These are phyloP conservation scores for Pantherophis guttatus DNA, from an alignment of 2,113 vertebrate genomes.

Conservation along the genomic window DNA sequence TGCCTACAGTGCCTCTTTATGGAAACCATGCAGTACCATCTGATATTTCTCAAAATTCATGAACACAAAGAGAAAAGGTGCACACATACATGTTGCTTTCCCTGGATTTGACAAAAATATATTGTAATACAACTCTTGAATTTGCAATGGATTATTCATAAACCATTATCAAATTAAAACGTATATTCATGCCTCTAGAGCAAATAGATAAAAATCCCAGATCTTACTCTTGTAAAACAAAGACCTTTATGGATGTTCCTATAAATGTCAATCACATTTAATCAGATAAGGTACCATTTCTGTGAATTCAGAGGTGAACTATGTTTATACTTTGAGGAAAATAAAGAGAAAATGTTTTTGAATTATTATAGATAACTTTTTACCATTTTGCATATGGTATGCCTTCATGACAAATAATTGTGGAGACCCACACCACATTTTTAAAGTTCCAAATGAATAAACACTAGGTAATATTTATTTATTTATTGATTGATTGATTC, in stretches of 20 bases:
- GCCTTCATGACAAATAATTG: not conserved
- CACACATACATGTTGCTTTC: not conserved
- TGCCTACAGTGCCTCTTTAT: not conserved
- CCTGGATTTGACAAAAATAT: not conserved
- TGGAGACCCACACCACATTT: not conserved
- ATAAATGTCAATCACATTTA: not conserved
- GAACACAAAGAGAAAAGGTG: not conserved
- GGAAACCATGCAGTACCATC: not conserved
- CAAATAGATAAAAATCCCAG: not conserved
- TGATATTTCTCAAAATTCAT: not conserved
- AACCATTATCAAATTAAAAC: not conserved
- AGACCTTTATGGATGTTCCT: not conserved
- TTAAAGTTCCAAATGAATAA: not conserved
- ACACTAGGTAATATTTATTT: not conserved
- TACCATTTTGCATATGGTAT: not conserved
- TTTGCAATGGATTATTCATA: not conserved
- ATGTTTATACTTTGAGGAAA: not conserved
- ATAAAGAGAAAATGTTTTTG: not conserved
- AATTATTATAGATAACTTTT: not conserved
- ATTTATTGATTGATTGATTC: too few species aligned
- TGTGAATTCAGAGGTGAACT: not conserved
- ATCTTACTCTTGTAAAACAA: not conserved
- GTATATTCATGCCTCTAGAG: not conserved
- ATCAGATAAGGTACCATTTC: not conserved
- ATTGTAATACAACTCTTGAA: not conserved